These are phyloP conservation scores for Hylia prasina DNA, from an alignment of 2,113 vertebrate genomes.

Conservation along the genomic window DNA sequence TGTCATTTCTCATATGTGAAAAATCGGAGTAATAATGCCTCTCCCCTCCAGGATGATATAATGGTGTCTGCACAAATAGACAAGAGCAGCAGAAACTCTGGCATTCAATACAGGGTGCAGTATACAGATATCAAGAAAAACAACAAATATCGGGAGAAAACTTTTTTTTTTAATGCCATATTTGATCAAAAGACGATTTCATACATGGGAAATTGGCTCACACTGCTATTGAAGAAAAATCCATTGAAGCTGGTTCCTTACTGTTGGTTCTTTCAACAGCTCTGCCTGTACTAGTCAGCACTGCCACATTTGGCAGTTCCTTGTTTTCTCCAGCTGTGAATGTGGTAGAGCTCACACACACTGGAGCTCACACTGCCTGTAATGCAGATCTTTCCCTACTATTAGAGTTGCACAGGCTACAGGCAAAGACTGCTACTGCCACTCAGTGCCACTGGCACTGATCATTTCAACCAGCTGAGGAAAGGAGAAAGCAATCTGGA, in stretches of 20 bases:
- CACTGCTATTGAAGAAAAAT: neutral
- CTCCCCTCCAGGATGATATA: constrained; percentile 8
- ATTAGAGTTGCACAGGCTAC: neutral
- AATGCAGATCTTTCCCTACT: neutral
- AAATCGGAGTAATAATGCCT: constrained; percentile 4
- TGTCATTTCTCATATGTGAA: constrained; percentile 48
- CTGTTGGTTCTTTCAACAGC: neutral
- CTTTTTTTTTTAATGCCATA: neutral
- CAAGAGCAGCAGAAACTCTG: neutral
- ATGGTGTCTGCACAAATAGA: neutral
- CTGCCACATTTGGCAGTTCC: neutral
- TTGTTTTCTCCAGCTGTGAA: neutral
- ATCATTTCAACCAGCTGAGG: neutral
- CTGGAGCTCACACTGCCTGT: neutral
- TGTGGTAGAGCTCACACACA: neutral
- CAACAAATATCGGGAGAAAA: neutral
- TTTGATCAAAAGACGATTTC: neutral
- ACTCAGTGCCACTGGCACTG: accelerated
- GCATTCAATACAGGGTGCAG: neutral
- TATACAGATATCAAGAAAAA: neutral
- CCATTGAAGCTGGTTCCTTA: neutral
- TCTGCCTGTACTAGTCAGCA: neutral
- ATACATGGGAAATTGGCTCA: neutral
- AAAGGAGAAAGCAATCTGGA: neutral
- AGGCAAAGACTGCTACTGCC: neutral